A percentile compares a stretch with the other conserved stretches of the same genome.
These are phyloP conservation scores for Antennarius striatus DNA, from an alignment of 2,113 vertebrate species.

Conservation along the genomic window DNA sequence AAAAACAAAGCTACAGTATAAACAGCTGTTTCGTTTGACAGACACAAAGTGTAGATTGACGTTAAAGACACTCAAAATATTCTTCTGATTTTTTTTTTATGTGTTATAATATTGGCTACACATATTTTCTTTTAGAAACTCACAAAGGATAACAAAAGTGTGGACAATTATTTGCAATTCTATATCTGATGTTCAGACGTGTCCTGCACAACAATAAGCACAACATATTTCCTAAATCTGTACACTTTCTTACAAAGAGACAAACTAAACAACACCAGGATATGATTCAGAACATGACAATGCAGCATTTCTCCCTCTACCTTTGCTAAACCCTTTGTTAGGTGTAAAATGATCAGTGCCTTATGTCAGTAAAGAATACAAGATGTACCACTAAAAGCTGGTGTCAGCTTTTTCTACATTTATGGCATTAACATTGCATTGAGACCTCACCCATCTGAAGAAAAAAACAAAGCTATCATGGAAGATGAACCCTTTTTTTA, in stretches of 20 bases:
- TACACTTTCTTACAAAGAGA: not conserved
- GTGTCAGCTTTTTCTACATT: slow-evolving; percentile 27
- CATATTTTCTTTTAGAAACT: not conserved
- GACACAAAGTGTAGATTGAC: not conserved
- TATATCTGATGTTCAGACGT: slow-evolving; percentile 8
- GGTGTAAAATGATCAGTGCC: slow-evolving; percentile 4
- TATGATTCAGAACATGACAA: not conserved
- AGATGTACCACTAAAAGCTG: no score
- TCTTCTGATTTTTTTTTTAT: no score
- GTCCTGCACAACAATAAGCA: not conserved
- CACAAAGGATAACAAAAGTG: not conserved
- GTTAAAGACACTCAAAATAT: slow-evolving; percentile 2
- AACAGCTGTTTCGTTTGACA: not conserved
- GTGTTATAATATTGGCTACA: slow-evolving; percentile 21
- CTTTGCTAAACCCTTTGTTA: slow-evolving; percentile 11
- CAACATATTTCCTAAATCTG: slow-evolving; percentile 13
- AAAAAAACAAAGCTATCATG: slow-evolving; percentile 14
- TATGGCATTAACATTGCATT: slow-evolving; percentile 29
- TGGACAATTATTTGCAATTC: not conserved
- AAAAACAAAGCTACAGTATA: not conserved
- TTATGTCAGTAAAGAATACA: not conserved
- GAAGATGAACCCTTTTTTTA: not conserved
- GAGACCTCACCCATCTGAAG: slow-evolving; percentile 27
- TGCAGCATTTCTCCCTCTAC: not conserved
- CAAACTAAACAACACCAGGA: slow-evolving; percentile 5